These are phyloP conservation scores for Uloborus diversus DNA, from an alignment of 1,140 invertebrate genomes.

Conservation along the genomic window DNA sequence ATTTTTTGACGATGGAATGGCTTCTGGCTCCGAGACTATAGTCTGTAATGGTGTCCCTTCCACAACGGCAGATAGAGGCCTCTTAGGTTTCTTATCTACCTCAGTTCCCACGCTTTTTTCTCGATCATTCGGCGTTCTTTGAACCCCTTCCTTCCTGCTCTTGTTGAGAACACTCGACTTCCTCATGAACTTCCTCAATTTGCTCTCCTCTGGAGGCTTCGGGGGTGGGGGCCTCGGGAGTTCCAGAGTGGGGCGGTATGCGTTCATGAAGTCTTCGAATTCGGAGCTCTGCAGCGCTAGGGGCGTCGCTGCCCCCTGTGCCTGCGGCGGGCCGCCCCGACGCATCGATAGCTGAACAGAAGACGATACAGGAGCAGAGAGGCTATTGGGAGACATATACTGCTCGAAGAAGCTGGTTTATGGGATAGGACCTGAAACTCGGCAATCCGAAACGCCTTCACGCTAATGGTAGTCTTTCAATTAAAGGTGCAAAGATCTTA, in stretches of 20 bases:
- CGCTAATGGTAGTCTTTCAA: no score
- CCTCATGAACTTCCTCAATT: conserved; percentile 44
- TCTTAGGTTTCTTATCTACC: conserved; percentile 17
- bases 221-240: neutral
- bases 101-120: conserved; percentile 34
- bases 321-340: conserved; percentile 22
- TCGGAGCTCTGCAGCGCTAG: conserved; percentile 32
- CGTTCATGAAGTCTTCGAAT: conserved; percentile 47
- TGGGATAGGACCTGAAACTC: no score
- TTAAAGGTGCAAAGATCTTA: no score
- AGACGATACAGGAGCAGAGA: neutral
- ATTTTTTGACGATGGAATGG: no score
- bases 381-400: conserved; percentile 50
- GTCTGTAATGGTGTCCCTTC: no score
- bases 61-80: conserved; percentile 28
- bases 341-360: conserved; percentile 24
- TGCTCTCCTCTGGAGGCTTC: conserved; percentile 2
- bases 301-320: conserved; percentile 24
- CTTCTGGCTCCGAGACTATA: no score
- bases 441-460: no score
- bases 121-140: conserved; percentile 20
- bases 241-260: conserved; percentile 32
- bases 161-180: conserved; percentile 3
- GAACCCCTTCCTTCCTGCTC: conserved; percentile 17
- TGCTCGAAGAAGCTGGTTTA: no score